Conservation (phyloP, 1,140 invertebrate species). For the Drosophila kurseongensis region DNA sequence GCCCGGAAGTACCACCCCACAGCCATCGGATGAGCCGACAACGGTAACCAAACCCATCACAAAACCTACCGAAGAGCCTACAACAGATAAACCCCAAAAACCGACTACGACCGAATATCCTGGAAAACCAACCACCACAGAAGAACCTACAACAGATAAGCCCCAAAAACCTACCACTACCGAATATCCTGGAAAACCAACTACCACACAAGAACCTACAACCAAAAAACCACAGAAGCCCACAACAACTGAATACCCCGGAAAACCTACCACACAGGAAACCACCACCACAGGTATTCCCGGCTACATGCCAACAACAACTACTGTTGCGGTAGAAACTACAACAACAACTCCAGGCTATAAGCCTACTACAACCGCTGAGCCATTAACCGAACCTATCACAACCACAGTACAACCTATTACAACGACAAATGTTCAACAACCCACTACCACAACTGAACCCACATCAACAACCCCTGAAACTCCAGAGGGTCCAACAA, state of each 20-base stretch:
- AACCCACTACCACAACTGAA: not conserved
- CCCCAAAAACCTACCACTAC: slow-evolving; percentile 1
- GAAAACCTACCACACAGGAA: slow-evolving; percentile 27
- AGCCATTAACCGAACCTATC: slow-evolving; percentile 18
- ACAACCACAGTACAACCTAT: slow-evolving; percentile 21
- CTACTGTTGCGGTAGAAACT: slow-evolving; percentile 29
- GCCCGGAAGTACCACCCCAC: slow-evolving; percentile 81
- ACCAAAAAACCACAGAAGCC: slow-evolving; percentile 14
- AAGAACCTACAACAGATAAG: slow-evolving; percentile 26
- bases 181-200: no score
- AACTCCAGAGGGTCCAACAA: slow-evolving; percentile 20
- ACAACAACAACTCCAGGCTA: slow-evolving; percentile 42
- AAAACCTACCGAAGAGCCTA: slow-evolving; percentile 15
- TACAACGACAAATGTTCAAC: not conserved
- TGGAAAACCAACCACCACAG: slow-evolving; percentile 18
- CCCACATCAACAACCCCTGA: not conserved
- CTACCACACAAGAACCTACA: slow-evolving; percentile 22
- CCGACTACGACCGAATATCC: slow-evolving; percentile 5
- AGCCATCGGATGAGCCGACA: slow-evolving; percentile 79
- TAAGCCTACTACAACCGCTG: slow-evolving; percentile 46
- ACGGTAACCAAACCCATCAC: slow-evolving; percentile 31
- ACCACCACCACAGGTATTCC: slow-evolving; percentile 36
- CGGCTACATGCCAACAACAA: slow-evolving; percentile 42
- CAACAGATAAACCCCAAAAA: slow-evolving; percentile 22
- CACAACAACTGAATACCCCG: slow-evolving; percentile 31